phyloP scores from a whole-genome alignment of 1,140 invertebrate genomes.

The Dolichoris vasculosae region DNA sequence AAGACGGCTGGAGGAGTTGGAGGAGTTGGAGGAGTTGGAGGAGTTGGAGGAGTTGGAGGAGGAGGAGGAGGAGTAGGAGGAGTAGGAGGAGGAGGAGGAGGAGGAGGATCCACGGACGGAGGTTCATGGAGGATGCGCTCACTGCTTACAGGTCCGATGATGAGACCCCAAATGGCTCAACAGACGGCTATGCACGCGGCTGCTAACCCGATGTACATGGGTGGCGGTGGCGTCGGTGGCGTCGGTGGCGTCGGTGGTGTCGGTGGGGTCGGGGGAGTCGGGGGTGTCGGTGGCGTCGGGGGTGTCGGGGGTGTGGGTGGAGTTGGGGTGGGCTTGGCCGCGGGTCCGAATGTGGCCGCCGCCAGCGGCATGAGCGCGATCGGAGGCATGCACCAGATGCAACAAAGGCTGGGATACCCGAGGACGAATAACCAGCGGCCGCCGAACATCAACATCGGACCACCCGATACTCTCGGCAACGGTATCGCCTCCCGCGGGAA shows the following conservation, averaged over 20 bases:
- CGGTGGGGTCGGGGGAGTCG: slow-evolving; percentile 54
- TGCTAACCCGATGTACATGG: slow-evolving; percentile 71
- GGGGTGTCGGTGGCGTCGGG: slow-evolving; percentile 58
- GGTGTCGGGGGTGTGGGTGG: not conserved
- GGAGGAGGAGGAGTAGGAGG: too few species aligned
- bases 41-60: too few species aligned
- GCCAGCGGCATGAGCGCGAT: slow-evolving; percentile 72
- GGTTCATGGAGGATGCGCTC: not conserved
- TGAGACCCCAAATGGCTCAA: slow-evolving; percentile 78
- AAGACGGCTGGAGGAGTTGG: too few species aligned
- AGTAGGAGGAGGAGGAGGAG: too few species aligned
- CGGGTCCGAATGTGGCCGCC: slow-evolving; percentile 59
- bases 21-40: too few species aligned
- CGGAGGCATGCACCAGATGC: slow-evolving; percentile 74
- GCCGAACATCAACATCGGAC: slow-evolving; percentile 76
- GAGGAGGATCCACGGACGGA: too few species aligned
- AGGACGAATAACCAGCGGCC: slow-evolving; percentile 75
- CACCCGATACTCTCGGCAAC: slow-evolving; percentile 68
- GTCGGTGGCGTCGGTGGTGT: not conserved
- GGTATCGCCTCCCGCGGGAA: slow-evolving; percentile 67
- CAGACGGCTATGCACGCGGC: slow-evolving; percentile 70
- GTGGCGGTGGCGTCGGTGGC: slow-evolving; percentile 63
- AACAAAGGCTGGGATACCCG: slow-evolving; percentile 73
- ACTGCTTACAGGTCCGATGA: slow-evolving; percentile 79
- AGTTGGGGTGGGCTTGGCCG: slow-evolving; percentile 60